Base-by-base conservation (phyloP, 2,888 invertebrate genomes). In the Napeogenes sylphis region DNA sequence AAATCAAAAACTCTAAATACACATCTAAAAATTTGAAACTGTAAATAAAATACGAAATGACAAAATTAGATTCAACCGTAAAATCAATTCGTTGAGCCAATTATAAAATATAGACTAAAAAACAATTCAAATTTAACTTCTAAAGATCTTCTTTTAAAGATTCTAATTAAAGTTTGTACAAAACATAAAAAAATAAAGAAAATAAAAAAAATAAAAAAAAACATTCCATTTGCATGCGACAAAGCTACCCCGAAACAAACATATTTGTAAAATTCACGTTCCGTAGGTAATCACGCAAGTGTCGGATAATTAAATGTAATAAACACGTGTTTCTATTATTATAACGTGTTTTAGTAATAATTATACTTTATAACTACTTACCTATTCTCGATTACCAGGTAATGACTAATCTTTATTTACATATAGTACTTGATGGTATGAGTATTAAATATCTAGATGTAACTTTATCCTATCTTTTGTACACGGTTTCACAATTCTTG, bases 211-310 rank as follows among this genome's bases (percentile, higher is more conserved):
- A 10, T 56, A 56, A 45, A 21, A 56, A 56, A 12, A 56, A 21
- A 21, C 21, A 8, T 45, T 21, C 21, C 21, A 56, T 45, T 45
- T 63, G 51, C 59, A 64, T 58, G 60, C 45, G 45, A 54, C 60
- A 51, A 61, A 30, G 45, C 38, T 56, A 54, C 45, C 46, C 53
- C 32, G n/a, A 64, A 45, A 62, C 33, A 62, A 59, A 64, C 56
- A 64, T 62, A 46, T 60, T 63, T 59, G 59, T 59, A 58, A 59
- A 42, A 57, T 32, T 59, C 56, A 63, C 56, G 54, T 61, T 56
- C 46, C 45, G 47, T 60, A 58, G 61, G 32, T 21, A 21, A 21
- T 21, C 35, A 35, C 35, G 35, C 35, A 35, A 35, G 35, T 35
- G 3, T 35, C 35, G 35, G 4, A 35, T 35, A 35, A 35, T 35